Conservation (phyloP, 2,113 vertebrate species). For the Polyodon spathula region DNA sequence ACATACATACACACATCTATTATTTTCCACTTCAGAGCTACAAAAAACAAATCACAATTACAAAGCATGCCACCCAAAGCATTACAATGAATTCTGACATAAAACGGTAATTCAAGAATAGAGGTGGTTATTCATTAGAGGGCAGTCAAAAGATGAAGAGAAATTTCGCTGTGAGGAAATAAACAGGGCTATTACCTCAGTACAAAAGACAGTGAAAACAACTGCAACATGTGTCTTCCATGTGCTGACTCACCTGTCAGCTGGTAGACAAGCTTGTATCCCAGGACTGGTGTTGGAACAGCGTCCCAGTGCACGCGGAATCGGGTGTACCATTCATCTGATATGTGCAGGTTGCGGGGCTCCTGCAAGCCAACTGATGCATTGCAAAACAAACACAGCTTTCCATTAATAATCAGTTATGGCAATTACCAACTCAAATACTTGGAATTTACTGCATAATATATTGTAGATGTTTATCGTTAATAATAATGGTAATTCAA, state of each 20-base stretch:
- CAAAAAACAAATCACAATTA: too few relatives aligned
- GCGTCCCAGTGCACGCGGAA: conserved; percentile 94
- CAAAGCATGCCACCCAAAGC: too few relatives aligned
- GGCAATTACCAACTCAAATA: not conserved
- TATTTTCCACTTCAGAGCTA: too few relatives aligned
- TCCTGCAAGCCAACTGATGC: conserved; percentile 74
- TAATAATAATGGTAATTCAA: too few relatives aligned
- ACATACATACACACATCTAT: too few relatives aligned
- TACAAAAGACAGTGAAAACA: not conserved
- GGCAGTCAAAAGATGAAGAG: too few relatives aligned
- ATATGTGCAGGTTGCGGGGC: conserved; percentile 83
- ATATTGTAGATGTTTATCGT: too few relatives aligned
- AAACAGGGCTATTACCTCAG: too few relatives aligned
- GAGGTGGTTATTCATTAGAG: too few relatives aligned
- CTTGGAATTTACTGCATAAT: not conserved
- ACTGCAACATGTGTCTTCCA: not conserved
- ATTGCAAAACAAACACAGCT: conserved; percentile 20
- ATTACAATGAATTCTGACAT: too few relatives aligned
- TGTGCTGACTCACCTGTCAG: conserved; percentile 66
- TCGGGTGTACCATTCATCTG: conserved; percentile 96
- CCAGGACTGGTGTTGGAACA: conserved; percentile 75
- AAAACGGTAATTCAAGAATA: too few relatives aligned
- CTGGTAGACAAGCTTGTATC: conserved; percentile 84
- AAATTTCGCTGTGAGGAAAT: too few relatives aligned
- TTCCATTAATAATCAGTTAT: conserved; percentile 14